Evolutionary conservation across 2,888 invertebrate genomes (phyloP).

Genomic region (Cabera pusaria): DNA sequence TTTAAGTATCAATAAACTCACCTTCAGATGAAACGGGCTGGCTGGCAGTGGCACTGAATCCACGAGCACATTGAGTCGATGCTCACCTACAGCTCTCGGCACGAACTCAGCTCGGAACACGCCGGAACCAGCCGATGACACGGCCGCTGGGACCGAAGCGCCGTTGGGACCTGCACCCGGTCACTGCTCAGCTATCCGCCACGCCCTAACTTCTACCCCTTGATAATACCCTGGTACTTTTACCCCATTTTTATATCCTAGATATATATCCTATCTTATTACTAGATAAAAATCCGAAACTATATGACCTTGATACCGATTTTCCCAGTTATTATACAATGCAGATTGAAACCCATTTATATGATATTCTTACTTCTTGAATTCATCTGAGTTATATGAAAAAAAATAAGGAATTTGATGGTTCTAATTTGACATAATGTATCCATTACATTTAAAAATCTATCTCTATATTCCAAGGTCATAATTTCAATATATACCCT

Average conservation of each 20-base stretch:
- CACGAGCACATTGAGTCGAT: slow-evolving; percentile 93
- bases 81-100: slow-evolving; percentile 95
- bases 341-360: too few relatives aligned
- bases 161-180: slow-evolving; percentile 92
- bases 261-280: too few relatives aligned
- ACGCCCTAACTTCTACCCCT: slow-evolving; percentile 40
- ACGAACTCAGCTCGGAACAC: slow-evolving; percentile 96
- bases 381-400: too few relatives aligned
- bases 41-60: slow-evolving; percentile 93
- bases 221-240: not conserved
- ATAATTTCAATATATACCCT: slow-evolving; percentile 11
- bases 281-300: too few relatives aligned
- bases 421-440: too few relatives aligned
- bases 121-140: slow-evolving; percentile 91
- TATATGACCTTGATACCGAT: too few relatives aligned
- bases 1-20: slow-evolving; percentile 50
- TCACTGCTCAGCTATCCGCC: slow-evolving; percentile 69
- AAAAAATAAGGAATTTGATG: too few relatives aligned
- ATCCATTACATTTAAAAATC: too few relatives aligned
- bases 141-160: slow-evolving; percentile 94
- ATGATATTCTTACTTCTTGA: too few relatives aligned
- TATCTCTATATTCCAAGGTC: not conserved
- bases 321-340: too few relatives aligned
- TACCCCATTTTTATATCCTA: too few relatives aligned
- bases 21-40: slow-evolving; percentile 96